Percentiles rank a stretch among this genome's conserved stretches.
Conservation (phyloP, 1,140 invertebrate genomes). For the Atta cephalotes region DNA sequence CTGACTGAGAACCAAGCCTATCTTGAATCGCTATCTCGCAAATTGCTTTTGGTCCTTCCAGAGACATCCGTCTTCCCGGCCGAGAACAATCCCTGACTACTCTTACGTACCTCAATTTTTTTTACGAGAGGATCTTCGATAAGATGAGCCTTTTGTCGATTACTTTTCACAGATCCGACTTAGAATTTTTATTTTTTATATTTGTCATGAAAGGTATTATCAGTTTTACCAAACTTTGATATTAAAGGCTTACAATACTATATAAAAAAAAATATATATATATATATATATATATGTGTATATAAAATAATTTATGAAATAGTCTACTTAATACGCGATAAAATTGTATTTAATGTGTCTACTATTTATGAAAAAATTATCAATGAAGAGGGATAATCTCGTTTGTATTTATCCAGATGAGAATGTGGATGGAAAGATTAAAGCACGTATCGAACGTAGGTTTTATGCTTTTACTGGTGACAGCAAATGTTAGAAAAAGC, state of each 20-base stretch:
- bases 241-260: background rate
- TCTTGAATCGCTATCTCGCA: constrained; percentile 59
- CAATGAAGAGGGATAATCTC: background rate
- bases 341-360: background rate
- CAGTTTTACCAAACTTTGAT: background rate
- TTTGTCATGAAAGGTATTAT: background rate
- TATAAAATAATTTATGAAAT: too few species aligned
- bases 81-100: constrained; percentile 65
- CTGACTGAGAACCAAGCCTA: constrained; percentile 13
- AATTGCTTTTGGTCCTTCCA: constrained; percentile 69
- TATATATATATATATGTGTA: background rate
- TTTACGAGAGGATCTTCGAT: background rate
- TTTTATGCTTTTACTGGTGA: constrained; percentile 33
- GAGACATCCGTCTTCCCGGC: constrained; percentile 44
- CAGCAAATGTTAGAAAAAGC: constrained; percentile 52
- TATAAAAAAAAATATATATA: background rate
- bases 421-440: constrained; percentile 3
- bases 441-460: constrained; percentile 15
- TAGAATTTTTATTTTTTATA: constrained; percentile 9
- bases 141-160: constrained; percentile 9
- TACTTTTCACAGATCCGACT: constrained; percentile 23
- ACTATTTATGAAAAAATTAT: background rate
- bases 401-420: background rate
- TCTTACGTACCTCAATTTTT: constrained; percentile 29
- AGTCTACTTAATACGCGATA: background rate